Evolutionary conservation across 2,888 invertebrate genomes (phyloP).

Genomic region (Drosophila stalkeri): DNA sequence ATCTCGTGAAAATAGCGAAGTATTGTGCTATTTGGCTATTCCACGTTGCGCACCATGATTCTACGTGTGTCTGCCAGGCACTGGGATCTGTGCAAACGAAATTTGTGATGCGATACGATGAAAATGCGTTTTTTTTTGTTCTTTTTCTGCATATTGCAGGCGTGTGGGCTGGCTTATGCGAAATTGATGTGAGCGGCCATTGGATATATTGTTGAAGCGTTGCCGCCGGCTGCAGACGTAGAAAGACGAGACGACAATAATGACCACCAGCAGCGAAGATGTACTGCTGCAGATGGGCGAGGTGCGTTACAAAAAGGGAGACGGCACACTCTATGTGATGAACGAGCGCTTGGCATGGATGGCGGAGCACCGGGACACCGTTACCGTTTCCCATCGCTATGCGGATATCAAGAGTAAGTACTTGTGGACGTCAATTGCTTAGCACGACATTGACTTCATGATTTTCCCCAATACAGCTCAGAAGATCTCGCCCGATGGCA

Average conservation of each 20-base stretch:
- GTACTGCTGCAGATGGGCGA: slow-evolving; percentile 96
- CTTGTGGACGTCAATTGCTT: not conserved
- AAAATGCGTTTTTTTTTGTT: slow-evolving; percentile 18
- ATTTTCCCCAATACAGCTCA: slow-evolving; percentile 88
- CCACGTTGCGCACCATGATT: slow-evolving; percentile 21
- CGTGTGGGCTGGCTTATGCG: slow-evolving; percentile 33
- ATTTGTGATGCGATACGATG: slow-evolving; percentile 13
- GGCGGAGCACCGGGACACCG: slow-evolving; percentile 95
- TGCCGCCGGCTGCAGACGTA: slow-evolving; percentile 34
- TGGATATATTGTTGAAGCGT: slow-evolving; percentile 25
- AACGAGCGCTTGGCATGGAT: slow-evolving; percentile 98
- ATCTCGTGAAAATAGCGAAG: slow-evolving; percentile 46
- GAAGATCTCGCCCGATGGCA: slow-evolving; percentile 98
- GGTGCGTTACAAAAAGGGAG: slow-evolving; percentile 98
- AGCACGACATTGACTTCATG: not conserved
- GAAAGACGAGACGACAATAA: slow-evolving; percentile 77
- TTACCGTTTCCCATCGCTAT: slow-evolving; percentile 96
- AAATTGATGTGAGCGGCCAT: slow-evolving; percentile 40
- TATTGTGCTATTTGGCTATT: slow-evolving; percentile 29
- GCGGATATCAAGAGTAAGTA: slow-evolving; percentile 97
- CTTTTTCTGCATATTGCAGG: slow-evolving; percentile 35
- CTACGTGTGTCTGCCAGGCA: not conserved
- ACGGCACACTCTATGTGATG: slow-evolving; percentile 97
- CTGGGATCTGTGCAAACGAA: slow-evolving; percentile 12
- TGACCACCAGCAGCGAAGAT: slow-evolving; percentile 97